Evolutionary conservation across 2,797 vertebrate genomes (phyloP), one percentile per base, ranked within the genome.

Genomic region (Pangasius krempfi): DNA sequence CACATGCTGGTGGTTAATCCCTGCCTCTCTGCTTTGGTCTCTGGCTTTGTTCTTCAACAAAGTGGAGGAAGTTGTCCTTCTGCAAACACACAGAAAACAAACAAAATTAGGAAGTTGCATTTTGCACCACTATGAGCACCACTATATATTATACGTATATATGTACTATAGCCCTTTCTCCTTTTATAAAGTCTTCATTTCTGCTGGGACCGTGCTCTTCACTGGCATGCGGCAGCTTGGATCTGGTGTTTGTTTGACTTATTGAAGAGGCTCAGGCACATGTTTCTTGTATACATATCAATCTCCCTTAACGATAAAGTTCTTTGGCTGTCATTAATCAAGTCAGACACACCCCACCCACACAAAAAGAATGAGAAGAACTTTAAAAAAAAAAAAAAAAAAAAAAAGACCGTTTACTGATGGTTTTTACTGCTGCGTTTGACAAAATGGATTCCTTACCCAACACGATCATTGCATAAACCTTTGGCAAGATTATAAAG

Each of bases 101-200:
- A 86, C 33, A 47, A 70, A 85, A 58, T 85, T 85, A 87, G 86
- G 83, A 90, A 90, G 83, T 64, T 40, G 44, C 56, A 84, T 75
- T 75, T 82, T 75, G 37, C 33, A 54, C 64, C 70, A 27, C 13
- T 40, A 64, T 66, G 18, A 47, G 7, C 47, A 76, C 9, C n/a
- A 68, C n/a, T 68, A 52, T 9, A 70, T 33, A 44, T 44, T 44
- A 44, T 44, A 44, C 0, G 40, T 44, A 44, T 44, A 44, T 44
- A 5, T 50, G 14, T 79, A 10, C n/a, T 37, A 5, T 37, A 2
- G 18, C 30, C 8, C 3, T 33, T 56, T 80, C 8, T 22, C 47
- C 87, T 85, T 91, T 91, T 88, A 85, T 60, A 79, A 91, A 84
- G 78, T 72, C 86, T 66, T 84, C 47, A 60, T 91, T 94, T 93